Conservation (phyloP, 2,113 vertebrate genomes). For the Coptodon rendalli region DNA sequence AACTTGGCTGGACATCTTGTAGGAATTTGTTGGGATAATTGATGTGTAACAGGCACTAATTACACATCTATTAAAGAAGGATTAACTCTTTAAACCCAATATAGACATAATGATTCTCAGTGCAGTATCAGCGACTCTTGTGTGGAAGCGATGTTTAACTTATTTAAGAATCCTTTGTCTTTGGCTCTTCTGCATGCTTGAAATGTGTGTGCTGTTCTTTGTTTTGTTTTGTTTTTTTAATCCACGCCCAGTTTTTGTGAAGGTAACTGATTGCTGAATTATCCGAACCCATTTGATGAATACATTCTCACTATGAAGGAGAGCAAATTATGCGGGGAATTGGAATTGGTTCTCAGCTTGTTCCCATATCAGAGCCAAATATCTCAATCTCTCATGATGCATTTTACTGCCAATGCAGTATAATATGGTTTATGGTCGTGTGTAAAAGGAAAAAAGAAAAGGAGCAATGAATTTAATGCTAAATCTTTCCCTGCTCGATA, state of each 20-base stretch:
- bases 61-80: not conserved
- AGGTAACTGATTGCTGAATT: constrained; percentile 11
- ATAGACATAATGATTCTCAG: not conserved
- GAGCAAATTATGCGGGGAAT: constrained; percentile 6
- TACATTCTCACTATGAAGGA: constrained; percentile 2
- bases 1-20: not conserved
- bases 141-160: not conserved
- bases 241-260: constrained; percentile 5
- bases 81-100: not conserved
- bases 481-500: constrained; percentile 2
- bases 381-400: constrained; percentile 1
- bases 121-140: not conserved
- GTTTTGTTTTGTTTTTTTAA: not conserved
- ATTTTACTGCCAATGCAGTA: not conserved
- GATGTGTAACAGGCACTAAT: not conserved
- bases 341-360: constrained; percentile 16
- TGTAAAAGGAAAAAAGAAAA: not conserved
- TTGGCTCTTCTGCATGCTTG: not conserved
- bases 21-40: not conserved
- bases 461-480: not conserved
- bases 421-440: not conserved
- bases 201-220: not conserved
- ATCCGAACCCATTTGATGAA: constrained; percentile 19
- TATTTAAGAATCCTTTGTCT: not conserved
- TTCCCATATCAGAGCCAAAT: constrained; percentile 18